Evolutionary conservation across 2,797 vertebrate species (phyloP), one percentile per base, ranked within the genome.

Genomic region (Acipenser ruthenus): DNA sequence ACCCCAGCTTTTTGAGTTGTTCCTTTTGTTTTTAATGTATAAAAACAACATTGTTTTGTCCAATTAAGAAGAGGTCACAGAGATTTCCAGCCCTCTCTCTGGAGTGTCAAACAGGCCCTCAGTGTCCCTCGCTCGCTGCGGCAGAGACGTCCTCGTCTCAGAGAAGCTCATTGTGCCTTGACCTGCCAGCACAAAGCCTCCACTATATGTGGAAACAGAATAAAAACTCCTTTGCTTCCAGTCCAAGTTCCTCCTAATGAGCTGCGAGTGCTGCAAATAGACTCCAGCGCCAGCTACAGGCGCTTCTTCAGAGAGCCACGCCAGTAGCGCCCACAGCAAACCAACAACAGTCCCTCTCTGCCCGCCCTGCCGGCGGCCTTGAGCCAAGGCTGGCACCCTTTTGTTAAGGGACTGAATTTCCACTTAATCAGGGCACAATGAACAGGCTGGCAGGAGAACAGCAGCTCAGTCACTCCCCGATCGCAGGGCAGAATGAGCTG

Each of bases 1-100:
- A 37, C 23, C 23, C 23, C 23, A 37, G 23, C 23, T 37, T 37
- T 37, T 37, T 37, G 23, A 37, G 23, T 37, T 37, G 23, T 37
- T 37, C 23, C 23, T 37, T 37, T 68, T 74, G 72, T 76, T 77
- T 66, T 72, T 60, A 51, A 71, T 55, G 59, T 69, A 49, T 71
- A 75, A 77, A 77, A 80, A 79, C 72, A 80, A 73, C 76, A 77
- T 79, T 76, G 79, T 82, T 79, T 75, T 80, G 72, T 79, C 75
- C 80, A 80, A 84, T 82, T 78, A 77, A 77, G 71, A 72, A 66
- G 65, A 68, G 51, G 65, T 59, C 60, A 68, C 72, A 77, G 73
- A 72, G 72, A 63, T 73, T 60, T 47, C 37, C 64, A 62, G 55
- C 18, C 60, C 69, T 59, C 75, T 72, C 74, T 47, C 52, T 65